Evolutionary conservation across 2,113 vertebrate species (phyloP), one percentile per base, ranked within the genome.

Genomic region (Arenaria interpres): DNA sequence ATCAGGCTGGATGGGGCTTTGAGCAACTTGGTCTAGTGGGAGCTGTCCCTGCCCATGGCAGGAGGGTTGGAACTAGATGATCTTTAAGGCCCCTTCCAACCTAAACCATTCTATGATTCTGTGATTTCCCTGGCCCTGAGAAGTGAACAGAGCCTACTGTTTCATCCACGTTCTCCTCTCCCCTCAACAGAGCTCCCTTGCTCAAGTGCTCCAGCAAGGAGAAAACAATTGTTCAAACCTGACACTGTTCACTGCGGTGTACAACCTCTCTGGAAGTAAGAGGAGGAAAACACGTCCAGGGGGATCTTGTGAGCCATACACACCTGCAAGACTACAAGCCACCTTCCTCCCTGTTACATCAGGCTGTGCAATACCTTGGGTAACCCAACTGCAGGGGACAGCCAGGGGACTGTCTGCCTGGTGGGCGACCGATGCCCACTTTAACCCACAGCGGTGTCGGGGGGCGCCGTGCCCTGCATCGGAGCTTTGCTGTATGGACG

Each of bases 401-500:
- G 6, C 8, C 8, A 19, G n/a, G 24, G 32, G 30, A 74, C 37
- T 10, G 21, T 6, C n/a, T 21, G 4, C 9, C 6, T 2, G 0
- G 3, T 0, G 2, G 32, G 57, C 1, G 3, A 59, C 17, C 0
- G 0, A 57, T 51, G n/a, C 48, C 45, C 4, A 1, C 60, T 45
- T 33, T 32, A 35, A 27, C 13, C 0, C 0, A n/a, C 46, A 45
- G 51, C 48, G 30, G 30, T 6, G 39, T 62, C 12, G 1, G 78
- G 71, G 37, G 25, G 18, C 11, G 85, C 28, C 4, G 0, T 12
- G 32, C 7, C 76, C 35, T 32, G 10, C 1, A 4, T 4, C 2
- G 37, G 23, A 51, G 43, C 25, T 92, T 76, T 88, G 54, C 12
- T 10, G 1, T 17, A 7, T 1, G 7, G 32, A 35, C 0, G 0